These are phyloP conservation scores for Synanthedon vespiformis DNA, from an alignment of 2,888 invertebrate genomes.

Conservation along the genomic window DNA sequence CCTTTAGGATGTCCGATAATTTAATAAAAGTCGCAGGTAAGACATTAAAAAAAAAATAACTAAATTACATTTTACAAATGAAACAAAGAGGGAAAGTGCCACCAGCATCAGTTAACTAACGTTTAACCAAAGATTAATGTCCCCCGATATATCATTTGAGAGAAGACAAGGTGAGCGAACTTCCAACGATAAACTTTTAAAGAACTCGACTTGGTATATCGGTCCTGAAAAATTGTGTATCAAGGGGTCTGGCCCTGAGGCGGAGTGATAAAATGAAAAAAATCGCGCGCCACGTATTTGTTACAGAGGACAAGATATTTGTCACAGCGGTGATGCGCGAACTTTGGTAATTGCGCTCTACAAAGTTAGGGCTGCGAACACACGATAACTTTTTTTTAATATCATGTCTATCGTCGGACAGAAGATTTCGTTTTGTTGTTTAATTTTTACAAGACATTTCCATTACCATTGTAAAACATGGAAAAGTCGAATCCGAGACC, in stretches of 20 bases:
- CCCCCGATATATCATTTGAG: slow-evolving; percentile 54
- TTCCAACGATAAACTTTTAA: slow-evolving; percentile 66
- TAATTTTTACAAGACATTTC: too few relatives aligned
- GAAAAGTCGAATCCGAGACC: too few relatives aligned
- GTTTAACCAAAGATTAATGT: slow-evolving; percentile 56
- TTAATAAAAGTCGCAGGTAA: too few relatives aligned
- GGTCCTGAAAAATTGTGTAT: slow-evolving; percentile 67
- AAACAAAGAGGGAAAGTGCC: slow-evolving; percentile 1
- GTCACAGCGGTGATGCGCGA: slow-evolving; percentile 34
- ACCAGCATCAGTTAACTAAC: slow-evolving; percentile 41
- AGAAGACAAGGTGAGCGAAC: slow-evolving; percentile 53
- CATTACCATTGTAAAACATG: too few relatives aligned
- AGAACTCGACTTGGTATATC: slow-evolving; percentile 64
- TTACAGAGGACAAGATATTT: slow-evolving; percentile 57
- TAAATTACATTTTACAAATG: background rate
- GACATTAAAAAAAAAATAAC: too few relatives aligned
- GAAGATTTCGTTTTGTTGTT: too few relatives aligned
- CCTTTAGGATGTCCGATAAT: too few relatives aligned
- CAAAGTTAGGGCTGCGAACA: slow-evolving; percentile 15
- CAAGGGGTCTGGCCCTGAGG: slow-evolving; percentile 50
- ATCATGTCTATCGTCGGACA: too few relatives aligned
- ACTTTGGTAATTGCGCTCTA: slow-evolving; percentile 61
- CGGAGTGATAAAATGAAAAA: slow-evolving; percentile 54
- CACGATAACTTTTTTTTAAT: background rate
- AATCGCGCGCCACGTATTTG: slow-evolving; percentile 55